These are phyloP conservation scores for Nicator chloris DNA, from an alignment of 2,113 vertebrate species.

Conservation along the genomic window DNA sequence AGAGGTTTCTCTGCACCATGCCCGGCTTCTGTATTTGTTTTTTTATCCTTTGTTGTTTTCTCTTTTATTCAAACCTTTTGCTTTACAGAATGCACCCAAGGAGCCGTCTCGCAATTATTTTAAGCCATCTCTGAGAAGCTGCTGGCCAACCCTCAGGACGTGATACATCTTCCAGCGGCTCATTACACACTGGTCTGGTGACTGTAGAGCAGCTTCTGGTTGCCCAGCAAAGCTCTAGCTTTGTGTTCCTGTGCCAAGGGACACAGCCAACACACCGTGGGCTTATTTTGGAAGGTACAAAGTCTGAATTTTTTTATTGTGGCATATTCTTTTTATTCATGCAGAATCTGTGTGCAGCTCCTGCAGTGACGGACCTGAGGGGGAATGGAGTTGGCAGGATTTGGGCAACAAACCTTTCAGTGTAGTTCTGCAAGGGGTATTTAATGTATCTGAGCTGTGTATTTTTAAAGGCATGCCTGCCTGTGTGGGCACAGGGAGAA, in stretches of 20 bases:
- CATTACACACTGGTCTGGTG: no score
- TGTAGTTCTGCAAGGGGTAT: not conserved
- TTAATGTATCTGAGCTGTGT: not conserved
- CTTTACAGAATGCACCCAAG: no score
- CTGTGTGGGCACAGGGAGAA: not conserved
- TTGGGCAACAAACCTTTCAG: not conserved
- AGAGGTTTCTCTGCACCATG: no score
- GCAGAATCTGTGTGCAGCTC: not conserved
- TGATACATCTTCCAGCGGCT: no score
- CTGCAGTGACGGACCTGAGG: not conserved
- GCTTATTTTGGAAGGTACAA: not conserved
- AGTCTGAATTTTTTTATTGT: not conserved
- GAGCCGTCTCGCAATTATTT: no score
- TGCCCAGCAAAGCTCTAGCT: not conserved
- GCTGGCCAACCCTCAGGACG: no score
- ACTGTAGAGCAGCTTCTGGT: not conserved
- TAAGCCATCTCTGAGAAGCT: no score
- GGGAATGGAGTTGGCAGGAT: not conserved
- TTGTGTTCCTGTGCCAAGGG: not conserved
- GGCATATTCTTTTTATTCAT: not conserved
- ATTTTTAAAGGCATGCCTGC: not conserved
- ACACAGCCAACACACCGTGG: not conserved
- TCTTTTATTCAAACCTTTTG: no score
- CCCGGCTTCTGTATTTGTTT: no score
- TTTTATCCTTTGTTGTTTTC: no score